Evolutionary conservation across 2,113 vertebrate species (phyloP).

Genomic region (Dipodomys ordii): DNA sequence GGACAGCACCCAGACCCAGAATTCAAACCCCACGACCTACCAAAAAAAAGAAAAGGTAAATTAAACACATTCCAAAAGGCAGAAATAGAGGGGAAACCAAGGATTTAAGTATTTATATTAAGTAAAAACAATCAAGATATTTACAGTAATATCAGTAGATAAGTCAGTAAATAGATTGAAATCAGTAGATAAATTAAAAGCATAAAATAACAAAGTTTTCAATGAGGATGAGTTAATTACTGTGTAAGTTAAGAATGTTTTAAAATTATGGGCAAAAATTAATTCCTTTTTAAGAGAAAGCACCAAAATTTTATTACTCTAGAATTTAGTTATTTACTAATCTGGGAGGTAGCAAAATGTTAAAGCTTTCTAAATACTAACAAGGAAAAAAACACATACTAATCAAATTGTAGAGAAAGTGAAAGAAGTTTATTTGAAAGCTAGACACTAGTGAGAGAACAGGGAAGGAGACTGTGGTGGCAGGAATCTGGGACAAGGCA

Average conservation of each 20-base stretch:
- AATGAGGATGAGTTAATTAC: background rate
- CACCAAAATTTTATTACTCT: background rate
- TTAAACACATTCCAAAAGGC: background rate
- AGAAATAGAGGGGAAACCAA: background rate
- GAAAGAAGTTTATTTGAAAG: too few relatives aligned
- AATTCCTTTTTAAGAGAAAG: background rate
- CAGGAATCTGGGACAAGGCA: too few relatives aligned
- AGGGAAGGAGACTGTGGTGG: too few relatives aligned
- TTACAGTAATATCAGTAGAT: background rate
- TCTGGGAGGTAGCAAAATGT: background rate
- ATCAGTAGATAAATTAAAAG: background rate
- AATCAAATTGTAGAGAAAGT: background rate
- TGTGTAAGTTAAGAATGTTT: background rate
- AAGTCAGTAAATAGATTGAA: too few relatives aligned
- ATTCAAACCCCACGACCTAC: too few relatives aligned
- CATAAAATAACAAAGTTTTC: background rate
- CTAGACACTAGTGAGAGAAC: too few relatives aligned
- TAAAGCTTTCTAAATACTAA: constrained; percentile 17
- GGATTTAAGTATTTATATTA: background rate
- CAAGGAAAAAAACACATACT: background rate
- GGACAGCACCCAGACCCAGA: too few relatives aligned
- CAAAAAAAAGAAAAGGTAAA: background rate
- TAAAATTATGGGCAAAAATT: background rate
- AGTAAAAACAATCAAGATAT: background rate
- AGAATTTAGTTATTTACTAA: background rate